Conservation (phyloP, 2,888 invertebrate species). For the Metalampra italica region DNA sequence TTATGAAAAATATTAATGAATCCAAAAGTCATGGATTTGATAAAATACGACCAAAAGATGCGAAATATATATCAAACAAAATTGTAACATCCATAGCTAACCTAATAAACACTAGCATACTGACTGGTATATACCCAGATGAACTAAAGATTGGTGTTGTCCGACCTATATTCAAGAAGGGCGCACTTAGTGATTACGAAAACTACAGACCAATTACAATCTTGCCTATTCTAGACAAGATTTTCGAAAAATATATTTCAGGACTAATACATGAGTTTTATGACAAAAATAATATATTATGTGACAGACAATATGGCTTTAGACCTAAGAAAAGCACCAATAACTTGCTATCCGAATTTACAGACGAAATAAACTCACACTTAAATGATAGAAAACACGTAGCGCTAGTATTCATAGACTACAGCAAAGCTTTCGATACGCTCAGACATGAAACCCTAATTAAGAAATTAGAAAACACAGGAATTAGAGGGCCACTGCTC, state of each 20-base stretch:
- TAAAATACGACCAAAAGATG: no score
- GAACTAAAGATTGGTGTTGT: background rate
- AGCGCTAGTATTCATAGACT: background rate
- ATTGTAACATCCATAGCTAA: no score
- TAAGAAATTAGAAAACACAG: background rate
- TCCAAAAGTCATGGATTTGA: no score
- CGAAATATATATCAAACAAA: no score
- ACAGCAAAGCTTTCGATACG: background rate
- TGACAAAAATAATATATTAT: background rate
- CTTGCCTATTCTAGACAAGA: background rate
- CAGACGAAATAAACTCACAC: background rate
- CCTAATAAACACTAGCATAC: no score
- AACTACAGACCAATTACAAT: background rate
- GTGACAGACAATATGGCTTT: background rate
- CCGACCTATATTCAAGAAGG: background rate
- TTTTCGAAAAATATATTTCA: background rate
- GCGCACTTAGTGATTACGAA: background rate
- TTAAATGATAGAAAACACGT: background rate
- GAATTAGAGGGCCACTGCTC: background rate
- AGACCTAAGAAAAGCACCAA: background rate
- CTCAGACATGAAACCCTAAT: background rate
- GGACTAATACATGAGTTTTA: background rate
- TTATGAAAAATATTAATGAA: no score
- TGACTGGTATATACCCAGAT: background rate
- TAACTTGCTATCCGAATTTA: background rate